Evolutionary conservation across 2,797 vertebrate genomes (phyloP), one percentile per base, ranked within the genome.

Genomic region (Acestrorhynchus altus): DNA sequence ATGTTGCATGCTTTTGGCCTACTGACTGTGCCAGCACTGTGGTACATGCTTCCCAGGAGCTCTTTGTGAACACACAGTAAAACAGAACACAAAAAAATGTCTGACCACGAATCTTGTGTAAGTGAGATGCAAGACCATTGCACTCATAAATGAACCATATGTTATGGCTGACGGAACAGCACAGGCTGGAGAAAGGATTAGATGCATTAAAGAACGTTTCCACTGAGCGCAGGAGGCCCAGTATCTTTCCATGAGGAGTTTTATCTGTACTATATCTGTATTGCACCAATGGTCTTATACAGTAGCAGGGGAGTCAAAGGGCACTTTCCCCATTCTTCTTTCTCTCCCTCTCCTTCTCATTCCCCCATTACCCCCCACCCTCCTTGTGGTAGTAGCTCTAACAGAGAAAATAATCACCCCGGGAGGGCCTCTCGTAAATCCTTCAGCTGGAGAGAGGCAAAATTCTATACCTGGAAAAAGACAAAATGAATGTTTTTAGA

Each of bases 351-450:
- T 11, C 28, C 24, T 59, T 11, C 18, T 18, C n/a, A n/a, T n/a
- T n/a, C 31, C 61, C 11, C n/a, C 35, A 22, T 67, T 24, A 18
- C 16, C 8, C 24, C 61, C 74, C 80, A 57, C 82, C 31, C 31
- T n/a, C n/a, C 31, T 35, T 49, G 61, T 81, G 74, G 60, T 82
- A 70, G 79, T 54, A 1, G 78, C 1, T 16, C 63, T 72, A 80
- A 79, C 24, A 78, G 28, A 85, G 89, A 87, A 91, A 74, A 78
- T 28, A 77, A 89, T 85, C 82, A 54, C 60, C 83, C 79, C 86
- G 85, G 59, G 72, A 49, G 79, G 81, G 82, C 80, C 81, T 86
- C 77, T 80, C 85, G 90, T 92, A 90, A 92, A 92, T 89, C 87
- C 82, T 79, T 90, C 81, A 86, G 73, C 78, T 28, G 13, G 56